Percentiles rank a stretch among this genome's conserved stretches.
Conservation (phyloP, 1,140 invertebrate genomes). For the Drosophila arawakana region DNA sequence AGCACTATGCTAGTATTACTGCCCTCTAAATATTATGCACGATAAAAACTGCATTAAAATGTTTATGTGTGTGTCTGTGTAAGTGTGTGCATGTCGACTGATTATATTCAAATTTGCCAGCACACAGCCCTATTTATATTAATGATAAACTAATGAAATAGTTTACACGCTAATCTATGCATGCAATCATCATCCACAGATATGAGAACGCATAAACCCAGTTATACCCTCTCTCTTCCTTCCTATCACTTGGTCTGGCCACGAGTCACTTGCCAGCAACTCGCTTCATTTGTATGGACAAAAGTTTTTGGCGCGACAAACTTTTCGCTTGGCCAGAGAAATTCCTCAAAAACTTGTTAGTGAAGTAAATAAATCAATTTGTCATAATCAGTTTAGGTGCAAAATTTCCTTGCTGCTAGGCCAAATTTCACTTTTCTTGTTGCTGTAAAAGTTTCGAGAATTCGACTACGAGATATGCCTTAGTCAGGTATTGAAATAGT, state of each 20-base stretch:
- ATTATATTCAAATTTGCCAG: conserved; percentile 76
- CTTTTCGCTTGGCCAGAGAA: conserved; percentile 65
- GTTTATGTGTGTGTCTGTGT: too few species aligned
- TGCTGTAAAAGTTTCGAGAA: conserved; percentile 17
- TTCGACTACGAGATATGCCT: conserved; percentile 28
- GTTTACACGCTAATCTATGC: conserved; percentile 68
- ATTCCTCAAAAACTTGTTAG: conserved; percentile 82
- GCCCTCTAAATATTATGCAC: conserved; percentile 56
- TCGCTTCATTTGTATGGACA: conserved; percentile 67
- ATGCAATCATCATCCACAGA: conserved; percentile 43
- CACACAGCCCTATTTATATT: conserved; percentile 67
- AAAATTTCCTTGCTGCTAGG: conserved; percentile 77
- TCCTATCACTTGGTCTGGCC: background rate
- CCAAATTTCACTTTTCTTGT: conserved; percentile 70
- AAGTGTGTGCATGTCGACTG: conserved; percentile 48
- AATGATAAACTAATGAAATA: conserved; percentile 73
- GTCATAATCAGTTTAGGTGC: conserved; percentile 84
- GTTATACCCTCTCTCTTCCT: too few species aligned
- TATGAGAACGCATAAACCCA: conserved; percentile 4
- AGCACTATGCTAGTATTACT: conserved; percentile 14
- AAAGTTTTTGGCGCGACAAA: conserved; percentile 72
- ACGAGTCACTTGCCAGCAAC: conserved; percentile 28
- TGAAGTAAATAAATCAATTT: conserved; percentile 84
- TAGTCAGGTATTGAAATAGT: background rate
- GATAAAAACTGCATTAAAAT: conserved; percentile 78